These are phyloP conservation scores for Tribolium castaneum DNA, from an alignment of 1,140 invertebrate genomes.

Conservation along the genomic window DNA sequence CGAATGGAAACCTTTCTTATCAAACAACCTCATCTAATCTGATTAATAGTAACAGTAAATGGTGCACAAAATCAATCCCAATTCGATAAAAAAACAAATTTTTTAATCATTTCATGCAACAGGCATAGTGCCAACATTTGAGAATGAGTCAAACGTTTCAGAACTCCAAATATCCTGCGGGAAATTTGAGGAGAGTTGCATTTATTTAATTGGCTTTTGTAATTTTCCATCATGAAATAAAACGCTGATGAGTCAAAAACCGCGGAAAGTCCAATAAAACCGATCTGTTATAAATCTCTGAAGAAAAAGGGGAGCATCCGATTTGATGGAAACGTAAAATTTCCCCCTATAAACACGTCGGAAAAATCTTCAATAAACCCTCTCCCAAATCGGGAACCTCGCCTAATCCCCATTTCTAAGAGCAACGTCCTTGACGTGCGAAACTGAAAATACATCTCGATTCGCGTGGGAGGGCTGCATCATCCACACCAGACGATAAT, in stretches of 20 bases:
- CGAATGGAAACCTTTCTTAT: too few relatives aligned
- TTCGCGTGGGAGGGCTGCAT: neutral
- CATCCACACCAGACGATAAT: neutral
- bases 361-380: neutral
- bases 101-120: too few relatives aligned
- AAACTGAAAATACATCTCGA: conserved; percentile 1
- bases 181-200: neutral
- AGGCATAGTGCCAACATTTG: too few relatives aligned
- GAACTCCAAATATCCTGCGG: neutral
- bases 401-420: neutral
- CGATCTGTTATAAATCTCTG: neutral
- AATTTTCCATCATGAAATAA: conserved; percentile 26
- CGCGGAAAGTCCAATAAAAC: conserved; percentile 13
- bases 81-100: too few relatives aligned
- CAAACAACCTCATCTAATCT: too few relatives aligned
- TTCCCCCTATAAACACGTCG: conserved; percentile 5
- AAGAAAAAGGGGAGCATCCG: neutral
- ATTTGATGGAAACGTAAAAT: neutral
- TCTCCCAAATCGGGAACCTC: neutral
- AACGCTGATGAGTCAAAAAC: conserved; percentile 6
- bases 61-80: too few relatives aligned
- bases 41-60: too few relatives aligned
- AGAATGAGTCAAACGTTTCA: neutral
- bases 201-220: neutral
- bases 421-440: neutral